These are phyloP conservation scores for Drosophila testacea DNA, from an alignment of 2,888 invertebrate species.

Conservation along the genomic window DNA sequence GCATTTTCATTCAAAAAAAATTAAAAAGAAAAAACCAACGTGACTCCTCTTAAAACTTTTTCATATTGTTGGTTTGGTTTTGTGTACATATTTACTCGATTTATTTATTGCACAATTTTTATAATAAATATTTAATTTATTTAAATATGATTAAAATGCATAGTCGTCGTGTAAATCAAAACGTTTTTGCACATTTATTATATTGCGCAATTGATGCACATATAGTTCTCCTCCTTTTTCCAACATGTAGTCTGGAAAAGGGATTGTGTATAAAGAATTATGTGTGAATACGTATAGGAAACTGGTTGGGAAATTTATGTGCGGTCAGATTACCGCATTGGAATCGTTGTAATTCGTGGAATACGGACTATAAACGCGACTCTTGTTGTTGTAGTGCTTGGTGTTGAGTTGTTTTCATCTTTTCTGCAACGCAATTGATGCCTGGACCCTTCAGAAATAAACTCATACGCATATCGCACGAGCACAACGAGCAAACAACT, in stretches of 20 bases:
- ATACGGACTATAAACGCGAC: constrained; percentile 26
- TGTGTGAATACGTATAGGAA: constrained; percentile 58
- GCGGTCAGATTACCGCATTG: constrained; percentile 79
- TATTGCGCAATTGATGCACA: constrained; percentile 15
- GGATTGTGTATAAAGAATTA: constrained; percentile 43
- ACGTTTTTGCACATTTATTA: constrained; percentile 75
- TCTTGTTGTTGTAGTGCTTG: neutral
- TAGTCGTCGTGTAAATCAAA: constrained; percentile 73
- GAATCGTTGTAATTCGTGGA: constrained; percentile 70
- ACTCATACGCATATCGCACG: constrained; percentile 18
- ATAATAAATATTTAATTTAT: constrained; percentile 79
- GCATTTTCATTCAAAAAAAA: constrained; percentile 25
- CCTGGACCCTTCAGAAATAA: constrained; percentile 24
- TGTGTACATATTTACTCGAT: constrained; percentile 61
- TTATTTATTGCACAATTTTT: constrained; percentile 70
- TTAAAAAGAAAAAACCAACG: constrained; percentile 4
- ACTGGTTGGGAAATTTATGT: constrained; percentile 73
- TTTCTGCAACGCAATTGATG: constrained; percentile 31
- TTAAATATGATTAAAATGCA: constrained; percentile 77
- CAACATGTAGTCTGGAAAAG: neutral
- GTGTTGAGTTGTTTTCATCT: constrained; percentile 4
- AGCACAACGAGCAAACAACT: constrained; percentile 28
- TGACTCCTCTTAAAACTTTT: neutral
- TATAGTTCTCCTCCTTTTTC: neutral
- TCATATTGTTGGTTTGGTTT: constrained; percentile 9